phyloP scores from a whole-genome alignment of 2,888 invertebrate species.

The Nephrotoma flavescens region DNA sequence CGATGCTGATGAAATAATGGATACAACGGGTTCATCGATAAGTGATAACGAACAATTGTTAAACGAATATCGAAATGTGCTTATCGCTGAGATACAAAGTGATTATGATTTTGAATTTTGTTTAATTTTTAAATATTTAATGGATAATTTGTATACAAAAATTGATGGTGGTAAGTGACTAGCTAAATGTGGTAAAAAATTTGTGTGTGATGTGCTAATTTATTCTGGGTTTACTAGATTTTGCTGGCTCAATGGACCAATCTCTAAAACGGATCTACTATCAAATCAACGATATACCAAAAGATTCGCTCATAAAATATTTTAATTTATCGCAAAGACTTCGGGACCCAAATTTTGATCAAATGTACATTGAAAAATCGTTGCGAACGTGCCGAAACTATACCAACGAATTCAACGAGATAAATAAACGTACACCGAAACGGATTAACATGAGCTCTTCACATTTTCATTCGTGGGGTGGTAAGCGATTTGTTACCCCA shows the following conservation, averaged over 20 bases:
- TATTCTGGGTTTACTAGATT: neutral
- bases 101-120: neutral
- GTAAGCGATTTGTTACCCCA: conserved; percentile 20
- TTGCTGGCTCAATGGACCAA: neutral
- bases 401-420: neutral
- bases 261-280: neutral
- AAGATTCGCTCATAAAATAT: neutral
- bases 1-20: neutral
- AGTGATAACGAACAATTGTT: neutral
- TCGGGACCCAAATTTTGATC: neutral
- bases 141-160: neutral
- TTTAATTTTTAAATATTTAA: neutral
- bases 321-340: neutral
- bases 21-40: neutral
- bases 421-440: neutral
- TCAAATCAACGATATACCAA: neutral
- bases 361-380: neutral
- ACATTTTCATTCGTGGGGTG: conserved; percentile 32
- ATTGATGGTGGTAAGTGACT: neutral
- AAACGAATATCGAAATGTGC: neutral
- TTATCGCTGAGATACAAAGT: neutral
- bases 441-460: conserved; percentile 28
- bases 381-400: neutral
- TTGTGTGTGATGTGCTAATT: neutral
- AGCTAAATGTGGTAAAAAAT: neutral